These are phyloP conservation scores for Sinosuthora webbiana DNA, from an alignment of 2,113 vertebrate species.

Conservation along the genomic window DNA sequence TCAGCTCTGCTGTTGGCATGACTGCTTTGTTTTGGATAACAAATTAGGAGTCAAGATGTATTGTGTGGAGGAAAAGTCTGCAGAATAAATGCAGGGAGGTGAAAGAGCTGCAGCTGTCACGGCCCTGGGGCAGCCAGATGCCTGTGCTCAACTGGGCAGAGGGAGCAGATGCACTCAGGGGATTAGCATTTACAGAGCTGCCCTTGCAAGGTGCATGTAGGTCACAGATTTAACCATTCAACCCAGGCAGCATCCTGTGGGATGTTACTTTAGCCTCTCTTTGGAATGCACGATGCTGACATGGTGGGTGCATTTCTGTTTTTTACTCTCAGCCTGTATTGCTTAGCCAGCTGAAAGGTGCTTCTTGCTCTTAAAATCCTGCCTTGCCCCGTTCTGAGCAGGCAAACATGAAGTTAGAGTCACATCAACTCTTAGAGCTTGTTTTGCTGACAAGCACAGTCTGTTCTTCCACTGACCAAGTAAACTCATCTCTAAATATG, in stretches of 20 bases:
- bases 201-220: background rate
- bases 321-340: background rate
- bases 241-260: background rate
- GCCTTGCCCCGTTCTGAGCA: background rate
- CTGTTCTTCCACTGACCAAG: background rate
- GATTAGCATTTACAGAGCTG: slow-evolving; percentile 28
- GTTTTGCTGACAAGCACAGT: background rate
- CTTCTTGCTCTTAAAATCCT: background rate
- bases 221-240: slow-evolving; percentile 2
- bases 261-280: background rate
- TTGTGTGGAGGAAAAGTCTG: background rate
- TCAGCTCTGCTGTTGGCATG: background rate
- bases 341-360: background rate
- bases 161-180: background rate
- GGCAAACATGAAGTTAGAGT: background rate
- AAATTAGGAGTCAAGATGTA: background rate
- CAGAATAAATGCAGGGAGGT: background rate
- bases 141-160: background rate
- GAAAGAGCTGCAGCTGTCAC: slow-evolving; percentile 6
- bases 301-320: background rate
- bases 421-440: background rate
- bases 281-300: background rate
- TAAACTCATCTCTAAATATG: accelerated
- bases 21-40: background rate
- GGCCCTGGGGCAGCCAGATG: background rate